A percentile compares a stretch with the other conserved stretches of the same genome.
Evolutionary conservation across 2,888 invertebrate genomes (phyloP).

Genomic region (Polymixis flavicincta): DNA sequence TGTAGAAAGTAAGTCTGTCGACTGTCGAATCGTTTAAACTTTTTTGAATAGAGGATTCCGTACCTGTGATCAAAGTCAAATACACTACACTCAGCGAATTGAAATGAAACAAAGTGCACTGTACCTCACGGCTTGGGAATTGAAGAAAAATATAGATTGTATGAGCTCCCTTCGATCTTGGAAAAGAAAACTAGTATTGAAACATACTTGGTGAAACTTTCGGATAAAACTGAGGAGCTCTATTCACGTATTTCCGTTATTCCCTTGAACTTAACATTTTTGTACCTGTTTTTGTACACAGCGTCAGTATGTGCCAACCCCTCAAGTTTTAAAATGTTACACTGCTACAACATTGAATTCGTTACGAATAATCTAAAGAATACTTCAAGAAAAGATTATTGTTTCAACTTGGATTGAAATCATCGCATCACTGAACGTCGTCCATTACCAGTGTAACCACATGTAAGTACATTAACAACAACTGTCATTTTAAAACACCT

Average conservation of each 20-base stretch:
- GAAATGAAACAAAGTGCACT: conserved; percentile 62
- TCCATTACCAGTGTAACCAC: too few species aligned
- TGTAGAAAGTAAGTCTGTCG: neutral
- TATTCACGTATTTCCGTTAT: conserved; percentile 1
- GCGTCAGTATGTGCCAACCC: too few species aligned
- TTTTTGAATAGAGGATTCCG: conserved; percentile 13
- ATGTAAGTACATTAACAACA: neutral
- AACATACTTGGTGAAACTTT: conserved; percentile 15
- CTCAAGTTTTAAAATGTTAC: too few species aligned
- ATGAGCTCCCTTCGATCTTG: conserved; percentile 36
- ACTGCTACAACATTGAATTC: too few species aligned
- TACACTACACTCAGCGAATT: conserved; percentile 47
- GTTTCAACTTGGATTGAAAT: too few species aligned
- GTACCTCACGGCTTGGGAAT: conserved; percentile 38
- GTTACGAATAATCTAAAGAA: too few species aligned
- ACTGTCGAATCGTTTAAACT: conserved; percentile 39
- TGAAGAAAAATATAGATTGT: conserved; percentile 57
- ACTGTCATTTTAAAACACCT: neutral
- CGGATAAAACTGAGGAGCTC: conserved; percentile 2
- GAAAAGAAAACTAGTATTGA: conserved; percentile 28
- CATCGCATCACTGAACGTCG: too few species aligned
- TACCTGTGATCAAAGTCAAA: conserved; percentile 56
- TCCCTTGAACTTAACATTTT: neutral
- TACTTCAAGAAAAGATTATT: too few species aligned
- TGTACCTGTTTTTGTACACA: too few species aligned